A percentile compares a stretch with the other conserved stretches of the same genome.
Conservation (phyloP, 2,113 vertebrate species). For the Rhagologus leucostigma region DNA sequence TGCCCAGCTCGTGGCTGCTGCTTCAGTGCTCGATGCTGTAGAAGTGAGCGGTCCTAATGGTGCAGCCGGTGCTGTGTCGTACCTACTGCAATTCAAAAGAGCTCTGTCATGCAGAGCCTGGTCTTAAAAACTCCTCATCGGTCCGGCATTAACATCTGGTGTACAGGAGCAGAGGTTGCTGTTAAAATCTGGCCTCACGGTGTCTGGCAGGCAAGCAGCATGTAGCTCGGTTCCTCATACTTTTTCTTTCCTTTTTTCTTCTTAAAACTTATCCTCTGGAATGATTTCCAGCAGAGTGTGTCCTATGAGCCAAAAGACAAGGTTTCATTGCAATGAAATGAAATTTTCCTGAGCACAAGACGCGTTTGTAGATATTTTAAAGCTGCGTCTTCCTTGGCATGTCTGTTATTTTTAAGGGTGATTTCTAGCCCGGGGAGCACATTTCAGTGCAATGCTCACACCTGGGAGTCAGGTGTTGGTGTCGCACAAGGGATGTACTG, state of each 20-base stretch:
- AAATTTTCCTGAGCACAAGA: background rate
- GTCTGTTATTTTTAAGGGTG: background rate
- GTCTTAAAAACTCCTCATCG: background rate
- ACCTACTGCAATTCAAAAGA: background rate
- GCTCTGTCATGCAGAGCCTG: background rate
- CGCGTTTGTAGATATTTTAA: background rate
- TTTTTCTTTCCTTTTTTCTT: background rate
- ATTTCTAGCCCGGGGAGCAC: background rate
- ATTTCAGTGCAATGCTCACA: background rate
- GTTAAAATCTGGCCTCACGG: background rate
- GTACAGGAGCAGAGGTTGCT: background rate
- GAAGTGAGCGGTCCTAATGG: accelerated
- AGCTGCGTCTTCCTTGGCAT: background rate
- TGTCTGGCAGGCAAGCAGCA: background rate
- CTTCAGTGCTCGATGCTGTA: accelerated
- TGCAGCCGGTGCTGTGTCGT: background rate
- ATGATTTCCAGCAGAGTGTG: background rate
- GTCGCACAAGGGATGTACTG: accelerated
- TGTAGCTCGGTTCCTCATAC: background rate
- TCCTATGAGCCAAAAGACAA: background rate
- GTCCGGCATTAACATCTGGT: background rate
- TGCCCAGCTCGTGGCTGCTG: accelerated
- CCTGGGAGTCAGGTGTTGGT: accelerated
- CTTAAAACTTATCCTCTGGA: background rate
- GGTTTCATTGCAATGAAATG: background rate